These are phyloP conservation scores for Eufriesea mexicana DNA, from an alignment of 1,140 invertebrate species.

Conservation along the genomic window DNA sequence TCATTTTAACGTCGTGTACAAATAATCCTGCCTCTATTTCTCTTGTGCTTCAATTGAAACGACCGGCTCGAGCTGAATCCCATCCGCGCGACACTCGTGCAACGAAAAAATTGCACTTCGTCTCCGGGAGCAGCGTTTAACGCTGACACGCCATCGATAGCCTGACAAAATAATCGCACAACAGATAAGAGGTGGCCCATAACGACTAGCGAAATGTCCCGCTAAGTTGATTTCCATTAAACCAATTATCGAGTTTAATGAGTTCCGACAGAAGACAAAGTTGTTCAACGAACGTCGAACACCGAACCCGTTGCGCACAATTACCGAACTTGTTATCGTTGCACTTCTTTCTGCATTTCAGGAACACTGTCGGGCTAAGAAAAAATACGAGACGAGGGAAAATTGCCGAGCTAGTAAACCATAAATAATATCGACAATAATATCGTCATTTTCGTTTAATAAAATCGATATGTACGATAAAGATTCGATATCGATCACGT, in stretches of 20 bases:
- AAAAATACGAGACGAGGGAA: too few relatives aligned
- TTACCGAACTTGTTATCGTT: conserved; percentile 40
- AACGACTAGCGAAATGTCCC: background rate
- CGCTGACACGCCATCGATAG: background rate
- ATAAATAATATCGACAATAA: too few relatives aligned
- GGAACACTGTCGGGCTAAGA: background rate
- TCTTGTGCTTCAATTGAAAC: background rate
- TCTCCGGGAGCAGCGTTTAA: too few relatives aligned
- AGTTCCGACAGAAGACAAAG: conserved; percentile 32
- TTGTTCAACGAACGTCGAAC: conserved; percentile 42
- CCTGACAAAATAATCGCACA: background rate
- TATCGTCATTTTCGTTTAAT: too few relatives aligned
- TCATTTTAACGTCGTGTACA: background rate
- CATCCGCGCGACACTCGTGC: too few relatives aligned
- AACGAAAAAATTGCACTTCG: too few relatives aligned
- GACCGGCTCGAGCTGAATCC: too few relatives aligned
- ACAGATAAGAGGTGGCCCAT: background rate
- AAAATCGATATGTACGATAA: too few relatives aligned
- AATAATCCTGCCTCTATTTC: background rate
- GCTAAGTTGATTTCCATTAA: conserved; percentile 47
- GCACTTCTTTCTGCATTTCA: conserved; percentile 25
- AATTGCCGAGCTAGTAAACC: too few relatives aligned
- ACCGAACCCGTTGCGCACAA: conserved; percentile 1
- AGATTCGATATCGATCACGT: too few relatives aligned
- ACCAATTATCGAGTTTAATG: conserved; percentile 52